A percentile compares a stretch with the other conserved stretches of the same genome.
These are phyloP conservation scores for Luehdorfia chinensis DNA, from an alignment of 1,140 invertebrate species.

Conservation along the genomic window DNA sequence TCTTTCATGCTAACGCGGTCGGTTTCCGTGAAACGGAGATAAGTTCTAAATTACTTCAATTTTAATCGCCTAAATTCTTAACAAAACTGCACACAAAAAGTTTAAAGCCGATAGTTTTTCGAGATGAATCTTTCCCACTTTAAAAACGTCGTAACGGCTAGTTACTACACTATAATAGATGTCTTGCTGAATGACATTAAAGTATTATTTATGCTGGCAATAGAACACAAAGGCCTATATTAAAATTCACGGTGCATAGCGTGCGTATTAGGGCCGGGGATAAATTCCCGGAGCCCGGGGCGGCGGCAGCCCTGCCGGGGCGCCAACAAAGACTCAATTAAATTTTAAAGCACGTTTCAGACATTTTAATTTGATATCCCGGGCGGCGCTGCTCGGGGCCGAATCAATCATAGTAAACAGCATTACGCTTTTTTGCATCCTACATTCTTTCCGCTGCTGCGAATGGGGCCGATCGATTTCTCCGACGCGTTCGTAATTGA, in stretches of 20 bases:
- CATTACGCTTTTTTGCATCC: conserved; percentile 10
- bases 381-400: conserved; percentile 17
- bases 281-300: conserved; percentile 2
- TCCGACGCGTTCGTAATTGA: too few species aligned
- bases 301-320: conserved; percentile 18
- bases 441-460: too few species aligned
- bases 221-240: conserved; percentile 6
- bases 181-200: neutral
- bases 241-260: conserved; percentile 9
- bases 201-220: neutral
- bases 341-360: conserved; percentile 51
- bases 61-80: neutral
- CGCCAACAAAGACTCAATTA: conserved; percentile 40
- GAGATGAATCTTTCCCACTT: neutral
- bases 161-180: neutral
- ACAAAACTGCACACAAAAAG: conserved; percentile 8
- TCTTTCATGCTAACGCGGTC: too few species aligned
- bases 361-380: conserved; percentile 52
- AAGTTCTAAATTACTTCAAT: conserved; percentile 8
- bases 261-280: conserved; percentile 1
- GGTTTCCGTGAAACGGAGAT: neutral
- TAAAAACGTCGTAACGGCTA: neutral
- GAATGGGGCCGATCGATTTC: too few species aligned
- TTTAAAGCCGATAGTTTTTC: conserved; percentile 13
- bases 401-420: neutral